Conservation (phyloP, 2,888 invertebrate species). For the Acleris cristana region DNA sequence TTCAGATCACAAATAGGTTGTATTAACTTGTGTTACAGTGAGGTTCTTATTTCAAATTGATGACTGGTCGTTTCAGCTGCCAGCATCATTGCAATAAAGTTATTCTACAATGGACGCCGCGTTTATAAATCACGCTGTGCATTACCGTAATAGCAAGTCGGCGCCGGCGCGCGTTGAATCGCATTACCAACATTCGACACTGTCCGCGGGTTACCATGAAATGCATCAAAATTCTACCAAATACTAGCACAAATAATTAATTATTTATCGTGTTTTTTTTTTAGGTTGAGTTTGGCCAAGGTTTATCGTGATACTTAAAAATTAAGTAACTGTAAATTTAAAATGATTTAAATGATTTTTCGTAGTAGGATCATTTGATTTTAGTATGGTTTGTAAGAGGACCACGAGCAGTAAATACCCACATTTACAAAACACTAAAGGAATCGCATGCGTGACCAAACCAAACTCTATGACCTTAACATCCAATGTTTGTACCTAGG, state of each 20-base stretch:
- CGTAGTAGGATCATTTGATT: no score
- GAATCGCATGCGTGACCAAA: no score
- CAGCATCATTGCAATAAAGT: background rate
- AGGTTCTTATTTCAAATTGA: no score
- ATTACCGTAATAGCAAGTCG: conserved; percentile 16
- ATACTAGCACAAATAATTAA: conserved; percentile 29
- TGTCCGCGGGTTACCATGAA: conserved; percentile 28
- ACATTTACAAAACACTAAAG: no score
- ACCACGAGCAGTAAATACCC: no score
- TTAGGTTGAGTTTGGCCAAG: conserved; percentile 11
- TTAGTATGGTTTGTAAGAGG: no score
- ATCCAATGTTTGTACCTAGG: no score
- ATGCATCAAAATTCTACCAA: conserved; percentile 17
- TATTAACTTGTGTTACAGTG: no score
- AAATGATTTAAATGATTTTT: no score
- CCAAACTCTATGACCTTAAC: no score
- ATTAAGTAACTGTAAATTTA: background rate
- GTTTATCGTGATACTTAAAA: background rate
- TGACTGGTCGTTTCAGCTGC: background rate
- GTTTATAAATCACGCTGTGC: background rate
- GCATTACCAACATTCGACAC: conserved; percentile 34
- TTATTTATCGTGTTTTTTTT: conserved; percentile 25
- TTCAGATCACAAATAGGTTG: no score
- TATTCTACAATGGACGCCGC: background rate
- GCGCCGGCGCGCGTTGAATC: conserved; percentile 6